Conservation (phyloP, 1,140 invertebrate species). For the Rhopalosiphum padi region DNA sequence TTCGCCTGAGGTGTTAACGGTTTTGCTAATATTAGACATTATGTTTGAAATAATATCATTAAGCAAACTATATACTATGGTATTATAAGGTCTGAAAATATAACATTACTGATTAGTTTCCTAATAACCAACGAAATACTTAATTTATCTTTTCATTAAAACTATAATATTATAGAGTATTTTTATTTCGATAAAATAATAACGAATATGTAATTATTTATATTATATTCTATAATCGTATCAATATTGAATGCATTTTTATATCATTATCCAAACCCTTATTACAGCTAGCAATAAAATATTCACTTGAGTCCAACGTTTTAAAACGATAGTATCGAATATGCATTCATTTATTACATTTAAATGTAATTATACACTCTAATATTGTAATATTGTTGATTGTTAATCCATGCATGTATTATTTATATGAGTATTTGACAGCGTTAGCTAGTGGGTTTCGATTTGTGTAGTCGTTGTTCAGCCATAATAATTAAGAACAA, state of each 20-base stretch:
- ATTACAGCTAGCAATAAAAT: neutral
- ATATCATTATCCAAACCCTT: neutral
- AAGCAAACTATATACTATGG: neutral
- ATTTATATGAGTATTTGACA: neutral
- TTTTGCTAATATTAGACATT: neutral
- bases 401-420: neutral
- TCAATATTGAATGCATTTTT: neutral
- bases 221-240: neutral
- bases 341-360: neutral
- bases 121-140: no score
- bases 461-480: neutral
- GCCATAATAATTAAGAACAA: neutral
- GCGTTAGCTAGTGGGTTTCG: neutral
- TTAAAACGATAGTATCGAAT: neutral
- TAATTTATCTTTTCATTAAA: no score
- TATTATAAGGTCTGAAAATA: no score
- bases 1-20: neutral
- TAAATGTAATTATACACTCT: neutral
- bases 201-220: neutral
- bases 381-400: neutral
- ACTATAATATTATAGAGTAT: neutral
- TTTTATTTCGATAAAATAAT: neutral
- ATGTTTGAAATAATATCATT: neutral
- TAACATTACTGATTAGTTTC: no score
- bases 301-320: neutral